phyloP scores from a whole-genome alignment of 2,797 vertebrate species.

The Cheirogaleus major region DNA sequence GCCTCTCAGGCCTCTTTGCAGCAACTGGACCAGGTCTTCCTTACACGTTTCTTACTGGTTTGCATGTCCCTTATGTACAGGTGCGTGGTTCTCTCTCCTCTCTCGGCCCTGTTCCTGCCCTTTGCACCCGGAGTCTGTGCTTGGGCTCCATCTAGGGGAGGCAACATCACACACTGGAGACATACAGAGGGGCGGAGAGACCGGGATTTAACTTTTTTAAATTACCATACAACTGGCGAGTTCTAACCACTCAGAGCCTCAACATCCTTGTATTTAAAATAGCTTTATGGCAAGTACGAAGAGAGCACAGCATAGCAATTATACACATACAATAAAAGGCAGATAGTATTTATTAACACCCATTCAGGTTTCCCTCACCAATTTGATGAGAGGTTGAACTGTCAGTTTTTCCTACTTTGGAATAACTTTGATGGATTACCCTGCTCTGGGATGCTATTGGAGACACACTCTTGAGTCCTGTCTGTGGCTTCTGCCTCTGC shows the following conservation, averaged over 20 bases:
- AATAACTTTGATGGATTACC: not conserved
- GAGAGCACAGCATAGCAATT: not conserved
- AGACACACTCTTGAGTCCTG: not conserved
- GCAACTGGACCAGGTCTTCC: accelerated
- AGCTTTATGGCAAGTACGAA: not conserved
- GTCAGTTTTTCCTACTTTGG: not conserved
- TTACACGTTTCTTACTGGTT: accelerated
- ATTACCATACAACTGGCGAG: not conserved
- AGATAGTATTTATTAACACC: not conserved
- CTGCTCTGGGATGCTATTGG: not conserved
- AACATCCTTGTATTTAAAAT: not conserved
- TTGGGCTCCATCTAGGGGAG: not conserved
- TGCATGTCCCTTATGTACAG: accelerated
- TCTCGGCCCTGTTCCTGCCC: not conserved
- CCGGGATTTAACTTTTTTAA: not conserved
- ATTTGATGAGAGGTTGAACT: not conserved
- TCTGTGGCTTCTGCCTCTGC: not conserved
- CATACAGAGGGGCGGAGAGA: not conserved
- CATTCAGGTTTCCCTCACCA: not conserved
- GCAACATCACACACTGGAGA: not conserved
- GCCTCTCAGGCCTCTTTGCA: accelerated
- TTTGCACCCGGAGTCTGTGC: too few species aligned
- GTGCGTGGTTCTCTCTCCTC: not conserved
- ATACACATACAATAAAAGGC: not conserved
- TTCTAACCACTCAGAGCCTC: not conserved